Conservation (phyloP, 2,797 vertebrate genomes). For the Siniperca scherzeri region DNA sequence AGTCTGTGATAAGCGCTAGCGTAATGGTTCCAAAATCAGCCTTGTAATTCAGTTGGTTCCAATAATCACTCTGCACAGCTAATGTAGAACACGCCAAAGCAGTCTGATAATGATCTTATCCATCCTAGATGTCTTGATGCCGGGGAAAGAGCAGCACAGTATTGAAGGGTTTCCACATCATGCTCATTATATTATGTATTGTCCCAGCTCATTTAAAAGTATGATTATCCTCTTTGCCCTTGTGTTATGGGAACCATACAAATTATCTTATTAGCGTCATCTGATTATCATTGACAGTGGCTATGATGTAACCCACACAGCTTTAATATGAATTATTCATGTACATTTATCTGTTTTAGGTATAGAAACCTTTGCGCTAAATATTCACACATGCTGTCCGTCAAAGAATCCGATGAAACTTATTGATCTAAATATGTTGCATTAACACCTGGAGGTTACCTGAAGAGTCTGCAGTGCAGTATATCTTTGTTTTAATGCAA, state of each 20-base stretch:
- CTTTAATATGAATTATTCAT: slow-evolving; percentile 83
- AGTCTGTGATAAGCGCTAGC: slow-evolving; percentile 69
- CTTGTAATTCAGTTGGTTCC: slow-evolving; percentile 76
- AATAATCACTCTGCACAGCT: slow-evolving; percentile 82
- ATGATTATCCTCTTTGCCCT: slow-evolving; percentile 78
- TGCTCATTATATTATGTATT: slow-evolving; percentile 79
- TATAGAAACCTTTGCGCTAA: slow-evolving; percentile 61
- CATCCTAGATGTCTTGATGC: slow-evolving; percentile 75
- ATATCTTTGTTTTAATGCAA: neutral
- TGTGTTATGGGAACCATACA: slow-evolving; percentile 76
- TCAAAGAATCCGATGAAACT: slow-evolving; percentile 9
- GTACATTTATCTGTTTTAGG: slow-evolving; percentile 75
- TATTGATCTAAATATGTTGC: slow-evolving; percentile 28
- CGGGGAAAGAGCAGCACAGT: slow-evolving; percentile 60
- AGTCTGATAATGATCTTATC: slow-evolving; percentile 85
- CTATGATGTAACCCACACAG: slow-evolving; percentile 69
- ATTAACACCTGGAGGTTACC: slow-evolving; percentile 20
- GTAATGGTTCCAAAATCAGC: slow-evolving; percentile 79
- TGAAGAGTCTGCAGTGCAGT: neutral
- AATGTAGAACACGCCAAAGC: slow-evolving; percentile 76
- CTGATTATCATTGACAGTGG: slow-evolving; percentile 78
- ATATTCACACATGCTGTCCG: slow-evolving; percentile 39
- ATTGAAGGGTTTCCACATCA: slow-evolving; percentile 71
- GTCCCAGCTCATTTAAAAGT: slow-evolving; percentile 78
- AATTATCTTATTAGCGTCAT: slow-evolving; percentile 77